These are phyloP conservation scores for Troides oblongomaculatus DNA, from an alignment of 2,888 invertebrate species.

Conservation along the genomic window DNA sequence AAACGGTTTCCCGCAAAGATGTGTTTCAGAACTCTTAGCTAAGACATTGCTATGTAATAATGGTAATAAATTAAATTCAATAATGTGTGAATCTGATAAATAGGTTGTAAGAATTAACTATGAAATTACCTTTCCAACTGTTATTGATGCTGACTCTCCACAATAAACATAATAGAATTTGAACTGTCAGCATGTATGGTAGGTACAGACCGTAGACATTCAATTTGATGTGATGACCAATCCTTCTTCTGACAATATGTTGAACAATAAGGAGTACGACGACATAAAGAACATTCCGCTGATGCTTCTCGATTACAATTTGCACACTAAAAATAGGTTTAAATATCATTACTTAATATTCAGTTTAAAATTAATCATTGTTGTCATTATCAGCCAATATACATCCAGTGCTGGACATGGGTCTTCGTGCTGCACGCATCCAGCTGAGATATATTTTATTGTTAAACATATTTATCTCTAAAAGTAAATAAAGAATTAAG, in stretches of 20 bases:
- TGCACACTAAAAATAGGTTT: constrained; percentile 83
- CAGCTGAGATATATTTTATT: too few relatives aligned
- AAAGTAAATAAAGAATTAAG: neutral
- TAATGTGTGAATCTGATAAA: neutral
- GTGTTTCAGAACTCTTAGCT: too few relatives aligned
- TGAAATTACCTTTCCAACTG: constrained; percentile 34
- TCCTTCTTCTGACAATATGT: constrained; percentile 95
- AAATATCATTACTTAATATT: too few relatives aligned
- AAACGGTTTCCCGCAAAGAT: too few relatives aligned
- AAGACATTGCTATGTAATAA: too few relatives aligned
- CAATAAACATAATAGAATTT: constrained; percentile 92
- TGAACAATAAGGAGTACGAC: constrained; percentile 93
- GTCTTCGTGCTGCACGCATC: too few relatives aligned
- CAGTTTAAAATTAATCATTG: too few relatives aligned
- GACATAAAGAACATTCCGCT: constrained; percentile 92
- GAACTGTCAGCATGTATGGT: constrained; percentile 66
- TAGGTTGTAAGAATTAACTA: neutral
- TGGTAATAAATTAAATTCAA: too few relatives aligned
- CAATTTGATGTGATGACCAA: constrained; percentile 91
- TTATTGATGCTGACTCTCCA: constrained; percentile 86
- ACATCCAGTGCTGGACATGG: too few relatives aligned
- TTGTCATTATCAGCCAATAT: too few relatives aligned
- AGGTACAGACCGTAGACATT: constrained; percentile 86
- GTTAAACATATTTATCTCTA: too few relatives aligned
- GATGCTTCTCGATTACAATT: constrained; percentile 94